A percentile compares a stretch with the other conserved stretches of the same genome.
Evolutionary conservation across 1,140 invertebrate genomes (phyloP).

Genomic region (Linepithema humile): DNA sequence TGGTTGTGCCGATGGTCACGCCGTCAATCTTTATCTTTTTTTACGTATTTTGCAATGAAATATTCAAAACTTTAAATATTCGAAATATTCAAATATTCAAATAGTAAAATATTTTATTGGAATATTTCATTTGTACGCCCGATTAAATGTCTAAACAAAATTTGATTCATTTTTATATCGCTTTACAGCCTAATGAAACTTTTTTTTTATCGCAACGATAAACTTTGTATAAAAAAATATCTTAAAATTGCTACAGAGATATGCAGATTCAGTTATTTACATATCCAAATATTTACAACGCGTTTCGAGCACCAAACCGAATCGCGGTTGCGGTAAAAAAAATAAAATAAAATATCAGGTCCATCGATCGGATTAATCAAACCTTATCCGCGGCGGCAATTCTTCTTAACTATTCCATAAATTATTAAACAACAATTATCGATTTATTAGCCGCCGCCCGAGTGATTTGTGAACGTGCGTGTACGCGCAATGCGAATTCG

Average conservation of each 20-base stretch:
- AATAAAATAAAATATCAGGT: background rate
- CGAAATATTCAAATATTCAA: constrained; percentile 30
- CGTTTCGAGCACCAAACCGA: background rate
- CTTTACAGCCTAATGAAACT: background rate
- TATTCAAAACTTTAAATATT: constrained; percentile 37
- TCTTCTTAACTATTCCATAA: constrained; percentile 42
- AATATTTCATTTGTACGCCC: background rate
- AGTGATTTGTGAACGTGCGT: constrained; percentile 62
- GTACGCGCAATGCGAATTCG: constrained; percentile 62
- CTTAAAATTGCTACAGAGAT: background rate
- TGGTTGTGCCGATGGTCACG: background rate
- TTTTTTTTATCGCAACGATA: background rate
- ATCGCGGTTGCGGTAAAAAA: background rate
- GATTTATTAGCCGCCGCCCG: constrained; percentile 56
- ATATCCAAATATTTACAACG: background rate
- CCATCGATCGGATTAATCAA: background rate
- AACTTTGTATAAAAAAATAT: background rate
- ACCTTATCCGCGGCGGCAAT: background rate
- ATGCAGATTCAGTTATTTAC: background rate
- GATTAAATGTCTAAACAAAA: constrained; percentile 19
- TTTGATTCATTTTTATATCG: background rate
- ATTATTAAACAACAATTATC: constrained; percentile 58
- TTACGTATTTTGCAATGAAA: constrained; percentile 30
- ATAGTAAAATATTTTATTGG: constrained; percentile 29
- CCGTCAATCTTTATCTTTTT: constrained; percentile 34